Conservation (phyloP, 1,140 invertebrate genomes). For the Drosophila asahinai region DNA sequence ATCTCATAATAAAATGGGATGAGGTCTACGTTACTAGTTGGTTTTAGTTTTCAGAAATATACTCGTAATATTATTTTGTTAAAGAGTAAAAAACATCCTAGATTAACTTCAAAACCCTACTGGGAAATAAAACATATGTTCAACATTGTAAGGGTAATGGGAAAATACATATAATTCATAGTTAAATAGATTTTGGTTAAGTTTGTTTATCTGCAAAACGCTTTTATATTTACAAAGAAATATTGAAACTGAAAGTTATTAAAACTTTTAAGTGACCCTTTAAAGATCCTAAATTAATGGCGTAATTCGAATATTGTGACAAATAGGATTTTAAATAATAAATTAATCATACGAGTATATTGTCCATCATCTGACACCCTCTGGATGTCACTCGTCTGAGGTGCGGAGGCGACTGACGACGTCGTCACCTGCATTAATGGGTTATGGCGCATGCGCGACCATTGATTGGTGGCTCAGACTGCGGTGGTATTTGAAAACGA, state of each 20-base stretch:
- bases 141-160: neutral
- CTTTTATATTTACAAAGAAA: no score
- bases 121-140: neutral
- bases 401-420: slow-evolving; percentile 57
- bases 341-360: neutral
- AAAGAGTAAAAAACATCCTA: neutral
- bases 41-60: neutral
- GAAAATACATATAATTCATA: no score
- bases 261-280: no score
- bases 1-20: neutral
- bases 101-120: neutral
- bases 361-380: slow-evolving; percentile 57
- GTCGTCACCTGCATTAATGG: slow-evolving; percentile 32
- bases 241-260: no score
- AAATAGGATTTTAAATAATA: slow-evolving; percentile 12
- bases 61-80: neutral
- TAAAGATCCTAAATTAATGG: neutral
- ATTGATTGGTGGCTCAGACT: slow-evolving; percentile 12
- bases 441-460: slow-evolving; percentile 57
- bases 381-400: slow-evolving; percentile 38
- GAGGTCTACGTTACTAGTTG: neutral
- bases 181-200: no score
- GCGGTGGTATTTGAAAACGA: slow-evolving; percentile 56
- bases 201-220: no score
- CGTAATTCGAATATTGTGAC: slow-evolving; percentile 21